Evolutionary conservation across 2,888 invertebrate species (phyloP), one percentile per base, ranked within the genome.

Genomic region (Blera fallax): DNA sequence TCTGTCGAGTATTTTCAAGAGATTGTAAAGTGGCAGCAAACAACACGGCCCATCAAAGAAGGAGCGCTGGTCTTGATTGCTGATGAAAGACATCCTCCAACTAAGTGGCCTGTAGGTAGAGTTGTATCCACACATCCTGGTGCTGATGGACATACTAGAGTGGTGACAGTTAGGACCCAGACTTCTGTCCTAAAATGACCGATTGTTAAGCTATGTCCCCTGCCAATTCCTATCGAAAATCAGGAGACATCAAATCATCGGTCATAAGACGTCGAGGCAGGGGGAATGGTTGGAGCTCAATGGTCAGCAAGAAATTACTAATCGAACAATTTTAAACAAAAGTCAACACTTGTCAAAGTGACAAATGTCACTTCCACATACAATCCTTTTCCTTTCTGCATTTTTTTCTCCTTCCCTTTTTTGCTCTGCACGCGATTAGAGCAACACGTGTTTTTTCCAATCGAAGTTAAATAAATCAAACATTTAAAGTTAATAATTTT

Each of bases 11-110:
- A 77, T 14, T 10, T 58, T 16, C 29, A 58, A 21, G 56, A 37
- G 11, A 34, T 34, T 11, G 37, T 37, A 16, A 45, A 72, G 45
- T 58, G 79, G 78, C 52, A 52, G 2, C 48, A 72, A 21, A 11
- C 60, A 52, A 45, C 16, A 37, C 8, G 37, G 18, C 11, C 14
- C 37, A 64, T 80, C 32, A 48, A 58, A 14, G 45, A 65, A 37
- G n/a, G n/a, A n/a, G n/a, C n/a, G n/a, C 18, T 82, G 1, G 50
- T 82, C 18, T 37, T 78, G 34, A 37, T 83, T 7, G 62, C 45
- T 32, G 77, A 78, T 52, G 72, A 83, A 16, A n/a, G 65, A 10
- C 29, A 56, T 34, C 67, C 83, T 2, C 83, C 78, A 45, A 52
- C 34, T 18, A 78, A 67, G 54, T 84, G 73, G 78, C 58, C 40